Percentiles rank a stretch among this genome's conserved stretches.
These are phyloP conservation scores for Ciconia nigra DNA, from an alignment of 2,797 vertebrate species.

Conservation along the genomic window DNA sequence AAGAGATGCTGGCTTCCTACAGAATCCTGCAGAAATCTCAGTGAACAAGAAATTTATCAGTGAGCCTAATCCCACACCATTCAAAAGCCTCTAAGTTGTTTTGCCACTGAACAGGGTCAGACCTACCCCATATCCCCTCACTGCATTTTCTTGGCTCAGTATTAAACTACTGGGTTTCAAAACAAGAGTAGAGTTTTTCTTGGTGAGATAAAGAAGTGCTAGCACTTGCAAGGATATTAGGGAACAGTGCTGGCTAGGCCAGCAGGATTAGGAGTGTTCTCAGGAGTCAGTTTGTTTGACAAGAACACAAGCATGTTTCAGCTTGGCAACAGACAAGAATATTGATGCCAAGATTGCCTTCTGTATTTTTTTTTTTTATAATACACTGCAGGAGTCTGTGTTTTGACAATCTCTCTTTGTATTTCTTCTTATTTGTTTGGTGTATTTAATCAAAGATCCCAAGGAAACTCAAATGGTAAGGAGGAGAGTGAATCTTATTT, in stretches of 20 bases:
- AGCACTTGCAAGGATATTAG: background rate
- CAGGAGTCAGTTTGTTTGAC: background rate
- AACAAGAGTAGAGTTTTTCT: background rate
- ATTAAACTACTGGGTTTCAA: background rate
- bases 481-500: background rate
- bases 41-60: background rate
- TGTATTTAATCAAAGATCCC: background rate
- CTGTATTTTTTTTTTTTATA: background rate
- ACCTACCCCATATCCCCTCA: background rate
- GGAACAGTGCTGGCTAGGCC: background rate
- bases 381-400: background rate
- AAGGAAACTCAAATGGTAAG: background rate
- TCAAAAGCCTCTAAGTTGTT: background rate
- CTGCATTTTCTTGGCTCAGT: background rate
- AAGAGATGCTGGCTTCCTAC: background rate
- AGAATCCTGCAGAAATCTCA: background rate
- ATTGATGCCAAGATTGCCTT: conserved; percentile 18
- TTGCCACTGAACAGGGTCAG: background rate
- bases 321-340: background rate
- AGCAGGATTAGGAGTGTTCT: background rate
- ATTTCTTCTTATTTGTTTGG: conserved; percentile 3
- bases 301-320: background rate
- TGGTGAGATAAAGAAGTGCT: background rate
- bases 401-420: conserved; percentile 14
- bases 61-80: background rate